Evolutionary conservation across 2,888 invertebrate species (phyloP).

Genomic region (Drosophila nr. fundita): DNA sequence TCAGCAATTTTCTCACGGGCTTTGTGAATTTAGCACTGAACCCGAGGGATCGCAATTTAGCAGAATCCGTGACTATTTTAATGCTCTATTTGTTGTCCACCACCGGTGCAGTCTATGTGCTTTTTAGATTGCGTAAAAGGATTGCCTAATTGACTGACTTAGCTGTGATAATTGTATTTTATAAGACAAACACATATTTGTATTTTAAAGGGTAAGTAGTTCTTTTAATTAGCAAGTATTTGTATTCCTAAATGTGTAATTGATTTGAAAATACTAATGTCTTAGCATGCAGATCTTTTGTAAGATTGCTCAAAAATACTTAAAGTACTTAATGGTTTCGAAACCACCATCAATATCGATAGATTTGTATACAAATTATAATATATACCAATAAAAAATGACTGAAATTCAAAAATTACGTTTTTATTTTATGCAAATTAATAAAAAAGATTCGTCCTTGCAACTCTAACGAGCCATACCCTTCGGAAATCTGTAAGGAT

Average conservation of each 20-base stretch:
- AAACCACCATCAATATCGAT: background rate
- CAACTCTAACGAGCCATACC: too few species aligned
- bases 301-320: background rate
- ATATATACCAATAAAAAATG: background rate
- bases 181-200: background rate
- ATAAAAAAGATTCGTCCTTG: too few species aligned
- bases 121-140: constrained; percentile 70
- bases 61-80: constrained; percentile 86
- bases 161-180: background rate
- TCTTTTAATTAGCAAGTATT: background rate
- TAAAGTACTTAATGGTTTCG: background rate
- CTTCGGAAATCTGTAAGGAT: too few species aligned
- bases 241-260: background rate
- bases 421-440: background rate
- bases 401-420: background rate
- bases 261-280: background rate
- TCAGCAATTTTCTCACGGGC: constrained; percentile 94
- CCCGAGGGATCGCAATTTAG: constrained; percentile 86
- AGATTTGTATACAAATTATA: background rate
- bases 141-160: constrained; percentile 60
- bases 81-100: constrained; percentile 87
- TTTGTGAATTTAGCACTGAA: constrained; percentile 90
- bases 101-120: constrained; percentile 63
- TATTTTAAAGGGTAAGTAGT: background rate
- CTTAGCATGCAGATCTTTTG: background rate